Base-by-base conservation (phyloP, 1,140 invertebrate genomes). In the Papilio machaon region DNA sequence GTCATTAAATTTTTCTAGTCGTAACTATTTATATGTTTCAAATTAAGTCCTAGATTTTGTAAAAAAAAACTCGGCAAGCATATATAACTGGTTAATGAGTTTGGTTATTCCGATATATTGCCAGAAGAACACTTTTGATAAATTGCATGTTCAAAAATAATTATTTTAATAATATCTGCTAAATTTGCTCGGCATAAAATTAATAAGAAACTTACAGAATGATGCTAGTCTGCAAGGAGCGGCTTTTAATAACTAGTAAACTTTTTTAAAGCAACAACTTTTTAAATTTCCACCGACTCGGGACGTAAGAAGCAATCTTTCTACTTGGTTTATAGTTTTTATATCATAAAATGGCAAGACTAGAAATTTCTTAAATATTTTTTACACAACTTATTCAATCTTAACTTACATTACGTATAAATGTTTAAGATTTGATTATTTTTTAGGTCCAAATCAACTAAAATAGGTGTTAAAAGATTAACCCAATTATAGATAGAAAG, bases 311-410 rank as follows among this genome's bases (percentile, higher is more conserved):
- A 15, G 64, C 64, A 70, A 35, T 70, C 64, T 5, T 1, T 70
- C 6, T 70, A 70, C 64, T 70, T 70, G 11, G 23, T 67, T 70
- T 35, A 70, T 38, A 70, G 64, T 64, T 64, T 64, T 64, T 30
- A 11, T 5, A 30, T 64, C 19, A 30, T 64, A 30, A 54, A 54
- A 64, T 11, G 10, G 13, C 23, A 35, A 35, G 13, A 70, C 30
- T 5, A 8, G 23, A 8, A 67, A 67, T 11, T 9, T 19, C 17
- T 60, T 60, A n/a, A 19, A 8, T 15, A 35, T 15, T 70, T 70
- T 35, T 15, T 15, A 6, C 2, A 70, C 13, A 70, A 4, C 3
- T 70, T 64, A 30, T 64, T 23, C 19, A n/a, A 60, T 19, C 19
- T 23, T 7, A 60, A 60, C 3, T 19, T 19, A 60, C 19, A 19